These are phyloP conservation scores for Pipistrellus kuhlii DNA, from an alignment of 2,797 vertebrate genomes.

Conservation along the genomic window DNA sequence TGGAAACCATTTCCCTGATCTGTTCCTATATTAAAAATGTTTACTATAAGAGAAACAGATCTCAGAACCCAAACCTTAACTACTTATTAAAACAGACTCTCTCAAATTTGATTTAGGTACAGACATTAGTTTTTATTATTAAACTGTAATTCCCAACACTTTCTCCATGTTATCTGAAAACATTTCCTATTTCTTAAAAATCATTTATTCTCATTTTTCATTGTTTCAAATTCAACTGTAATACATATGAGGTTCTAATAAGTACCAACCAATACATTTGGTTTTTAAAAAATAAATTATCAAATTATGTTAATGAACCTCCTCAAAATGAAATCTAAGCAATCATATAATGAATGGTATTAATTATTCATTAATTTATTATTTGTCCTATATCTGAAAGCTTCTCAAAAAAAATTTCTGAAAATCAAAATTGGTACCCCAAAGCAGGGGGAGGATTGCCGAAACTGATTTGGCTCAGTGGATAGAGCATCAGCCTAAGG, in stretches of 20 bases:
- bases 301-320: slow-evolving; percentile 47
- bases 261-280: slow-evolving; percentile 30
- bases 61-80: slow-evolving; percentile 66
- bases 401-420: slow-evolving; percentile 41
- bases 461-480: no score
- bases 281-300: slow-evolving; percentile 58
- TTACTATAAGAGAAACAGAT: slow-evolving; percentile 72
- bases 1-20: slow-evolving; percentile 77
- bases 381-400: slow-evolving; percentile 1
- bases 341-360: slow-evolving; percentile 18
- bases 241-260: slow-evolving; percentile 57
- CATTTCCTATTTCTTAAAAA: slow-evolving; percentile 66
- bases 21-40: slow-evolving; percentile 73
- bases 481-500: no score
- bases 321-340: slow-evolving; percentile 53
- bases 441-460: not conserved
- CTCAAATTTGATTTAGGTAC: slow-evolving; percentile 71
- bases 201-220: slow-evolving; percentile 50
- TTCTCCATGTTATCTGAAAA: slow-evolving; percentile 66
- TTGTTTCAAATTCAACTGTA: slow-evolving; percentile 62
- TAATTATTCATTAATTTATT: slow-evolving; percentile 40
- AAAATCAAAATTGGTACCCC: not conserved
- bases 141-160: slow-evolving; percentile 68
- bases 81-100: slow-evolving; percentile 74
- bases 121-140: slow-evolving; percentile 67